A percentile compares a stretch with the other conserved stretches of the same genome.
These are phyloP conservation scores for Taenaris catops DNA, from an alignment of 2,888 invertebrate species.

Conservation along the genomic window DNA sequence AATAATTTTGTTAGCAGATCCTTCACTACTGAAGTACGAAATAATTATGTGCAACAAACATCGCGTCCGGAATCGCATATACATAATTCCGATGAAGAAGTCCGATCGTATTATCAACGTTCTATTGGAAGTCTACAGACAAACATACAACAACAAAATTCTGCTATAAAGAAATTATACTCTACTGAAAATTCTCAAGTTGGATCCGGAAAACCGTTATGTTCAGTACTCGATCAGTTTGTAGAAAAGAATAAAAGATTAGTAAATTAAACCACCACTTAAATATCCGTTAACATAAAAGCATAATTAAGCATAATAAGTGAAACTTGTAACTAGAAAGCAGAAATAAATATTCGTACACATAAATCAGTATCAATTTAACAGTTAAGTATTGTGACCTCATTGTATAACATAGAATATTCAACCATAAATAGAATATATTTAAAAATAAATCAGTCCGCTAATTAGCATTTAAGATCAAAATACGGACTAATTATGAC, in stretches of 20 bases:
- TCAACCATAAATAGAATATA: no score
- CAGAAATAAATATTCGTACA: no score
- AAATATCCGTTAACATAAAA: no score
- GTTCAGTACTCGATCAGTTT: constrained; percentile 46
- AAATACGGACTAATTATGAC: no score
- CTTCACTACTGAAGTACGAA: constrained; percentile 56
- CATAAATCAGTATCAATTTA: no score
- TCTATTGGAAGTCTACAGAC: constrained; percentile 36
- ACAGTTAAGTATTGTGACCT: no score
- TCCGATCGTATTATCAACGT: constrained; percentile 39
- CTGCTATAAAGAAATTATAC: constrained; percentile 32
- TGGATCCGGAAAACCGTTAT: constrained; percentile 49
- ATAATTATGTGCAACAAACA: constrained; percentile 44
- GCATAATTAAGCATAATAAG: no score
- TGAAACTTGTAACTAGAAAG: no score
- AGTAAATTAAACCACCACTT: no score
- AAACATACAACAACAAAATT: constrained; percentile 37
- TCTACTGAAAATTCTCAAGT: constrained; percentile 42
- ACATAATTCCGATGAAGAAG: constrained; percentile 46
- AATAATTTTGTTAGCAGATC: constrained; percentile 40
- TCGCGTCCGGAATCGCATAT: constrained; percentile 37
- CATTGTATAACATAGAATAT: no score
- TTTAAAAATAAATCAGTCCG: no score
- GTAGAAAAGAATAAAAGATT: constrained; percentile 46
- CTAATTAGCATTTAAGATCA: no score